Percentiles rank a stretch among this genome's conserved stretches.
Evolutionary conservation across 2,797 vertebrate genomes (phyloP).

Genomic region (Danio choprae): DNA sequence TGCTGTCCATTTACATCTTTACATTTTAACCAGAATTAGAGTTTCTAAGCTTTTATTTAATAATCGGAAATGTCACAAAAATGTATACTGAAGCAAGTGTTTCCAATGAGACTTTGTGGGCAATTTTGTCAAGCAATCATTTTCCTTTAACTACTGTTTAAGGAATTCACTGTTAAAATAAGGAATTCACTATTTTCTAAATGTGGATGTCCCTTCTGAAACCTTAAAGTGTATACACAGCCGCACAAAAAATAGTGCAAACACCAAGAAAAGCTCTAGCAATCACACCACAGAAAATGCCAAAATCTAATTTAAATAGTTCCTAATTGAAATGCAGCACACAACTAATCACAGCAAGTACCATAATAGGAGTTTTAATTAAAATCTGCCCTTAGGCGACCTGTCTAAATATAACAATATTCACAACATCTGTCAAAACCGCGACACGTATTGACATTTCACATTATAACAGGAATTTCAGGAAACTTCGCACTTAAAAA

Average conservation of each 20-base stretch:
- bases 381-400: constrained; percentile 24
- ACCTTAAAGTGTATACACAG: too few species aligned
- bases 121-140: too few species aligned
- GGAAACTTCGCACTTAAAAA: background rate
- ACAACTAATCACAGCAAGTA: constrained; percentile 39
- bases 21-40: too few species aligned
- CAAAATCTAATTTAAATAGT: constrained; percentile 21
- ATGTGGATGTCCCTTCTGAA: too few species aligned
- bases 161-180: too few species aligned
- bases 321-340: constrained; percentile 58
- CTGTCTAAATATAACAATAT: constrained; percentile 16
- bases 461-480: background rate
- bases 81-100: too few species aligned
- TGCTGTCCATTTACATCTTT: too few species aligned
- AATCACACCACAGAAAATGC: background rate
- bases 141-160: too few species aligned
- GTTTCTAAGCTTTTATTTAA: too few species aligned
- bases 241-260: background rate
- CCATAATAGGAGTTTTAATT: constrained; percentile 16
- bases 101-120: too few species aligned
- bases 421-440: constrained; percentile 23
- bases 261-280: background rate
- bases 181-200: too few species aligned
- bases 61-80: too few species aligned
- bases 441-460: constrained; percentile 36